Evolutionary conservation across 2,113 vertebrate genomes (phyloP).

Genomic region (Phylloscopus whistleri): DNA sequence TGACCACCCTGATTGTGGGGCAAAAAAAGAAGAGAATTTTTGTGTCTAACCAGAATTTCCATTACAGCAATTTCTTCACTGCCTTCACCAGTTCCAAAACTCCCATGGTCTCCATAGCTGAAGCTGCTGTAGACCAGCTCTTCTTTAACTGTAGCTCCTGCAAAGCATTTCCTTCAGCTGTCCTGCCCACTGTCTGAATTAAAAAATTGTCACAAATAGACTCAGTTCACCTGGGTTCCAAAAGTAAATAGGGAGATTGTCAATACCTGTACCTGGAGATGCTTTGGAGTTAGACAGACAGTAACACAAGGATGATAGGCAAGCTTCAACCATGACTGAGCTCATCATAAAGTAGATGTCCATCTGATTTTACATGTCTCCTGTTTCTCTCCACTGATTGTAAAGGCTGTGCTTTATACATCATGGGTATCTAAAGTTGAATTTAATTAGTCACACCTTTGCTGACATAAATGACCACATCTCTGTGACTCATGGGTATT

Average conservation of each 20-base stretch:
- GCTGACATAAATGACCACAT: neutral
- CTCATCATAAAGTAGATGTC: neutral
- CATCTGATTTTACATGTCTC: neutral
- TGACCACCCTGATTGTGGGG: neutral
- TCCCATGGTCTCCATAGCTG: neutral
- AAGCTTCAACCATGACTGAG: neutral
- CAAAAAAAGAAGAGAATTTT: rapidly evolving
- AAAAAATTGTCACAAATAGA: rapidly evolving
- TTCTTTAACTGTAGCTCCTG: neutral
- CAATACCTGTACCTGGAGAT: neutral
- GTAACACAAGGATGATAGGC: neutral
- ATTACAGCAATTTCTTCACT: neutral
- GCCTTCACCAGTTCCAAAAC: neutral
- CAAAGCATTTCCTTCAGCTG: neutral
- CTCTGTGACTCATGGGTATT: neutral
- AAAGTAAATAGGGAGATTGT: neutral
- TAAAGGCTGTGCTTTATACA: neutral
- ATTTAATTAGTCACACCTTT: neutral
- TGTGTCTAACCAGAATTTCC: neutral
- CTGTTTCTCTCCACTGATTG: neutral
- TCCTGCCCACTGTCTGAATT: neutral
- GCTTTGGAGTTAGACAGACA: neutral
- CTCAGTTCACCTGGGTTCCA: neutral
- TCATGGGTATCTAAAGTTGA: neutral
- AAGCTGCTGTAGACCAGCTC: neutral